Evolutionary conservation across 1,140 invertebrate genomes (phyloP).

Genomic region (Metaphire vulgaris): DNA sequence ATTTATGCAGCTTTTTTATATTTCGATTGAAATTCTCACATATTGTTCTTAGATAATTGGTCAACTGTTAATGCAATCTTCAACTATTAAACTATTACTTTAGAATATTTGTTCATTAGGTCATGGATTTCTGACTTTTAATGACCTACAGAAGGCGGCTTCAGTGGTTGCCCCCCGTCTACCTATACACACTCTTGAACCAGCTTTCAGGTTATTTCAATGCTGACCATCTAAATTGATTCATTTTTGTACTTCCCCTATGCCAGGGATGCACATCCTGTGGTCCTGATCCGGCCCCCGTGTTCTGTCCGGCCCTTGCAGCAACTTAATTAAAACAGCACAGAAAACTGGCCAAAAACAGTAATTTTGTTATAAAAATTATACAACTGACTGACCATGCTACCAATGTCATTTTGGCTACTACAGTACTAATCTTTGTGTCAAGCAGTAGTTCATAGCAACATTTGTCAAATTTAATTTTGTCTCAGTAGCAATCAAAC

Average conservation of each 20-base stretch:
- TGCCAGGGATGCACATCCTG: not conserved
- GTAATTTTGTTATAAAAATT: not conserved
- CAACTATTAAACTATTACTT: not conserved
- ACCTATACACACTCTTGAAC: slow-evolving; percentile 36
- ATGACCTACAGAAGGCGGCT: slow-evolving; percentile 45
- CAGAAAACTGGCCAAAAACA: no score
- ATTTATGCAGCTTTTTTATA: not conserved
- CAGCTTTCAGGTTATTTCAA: slow-evolving; percentile 37
- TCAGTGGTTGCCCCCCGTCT: slow-evolving; percentile 44
- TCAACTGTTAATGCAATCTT: not conserved
- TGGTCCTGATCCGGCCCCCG: not conserved
- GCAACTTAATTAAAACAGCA: not conserved
- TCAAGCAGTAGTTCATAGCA: not conserved
- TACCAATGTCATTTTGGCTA: no score
- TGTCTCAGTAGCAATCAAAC: not conserved
- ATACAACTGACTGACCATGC: no score
- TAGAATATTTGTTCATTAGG: slow-evolving; percentile 35
- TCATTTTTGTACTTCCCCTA: not conserved
- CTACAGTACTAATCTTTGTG: not conserved
- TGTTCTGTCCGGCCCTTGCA: not conserved
- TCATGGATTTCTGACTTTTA: slow-evolving; percentile 46
- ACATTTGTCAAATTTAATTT: not conserved
- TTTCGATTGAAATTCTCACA: not conserved
- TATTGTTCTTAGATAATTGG: not conserved
- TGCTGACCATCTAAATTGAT: not conserved